Evolutionary conservation across 2,113 vertebrate genomes (phyloP).

Genomic region (Bufo bufo): DNA sequence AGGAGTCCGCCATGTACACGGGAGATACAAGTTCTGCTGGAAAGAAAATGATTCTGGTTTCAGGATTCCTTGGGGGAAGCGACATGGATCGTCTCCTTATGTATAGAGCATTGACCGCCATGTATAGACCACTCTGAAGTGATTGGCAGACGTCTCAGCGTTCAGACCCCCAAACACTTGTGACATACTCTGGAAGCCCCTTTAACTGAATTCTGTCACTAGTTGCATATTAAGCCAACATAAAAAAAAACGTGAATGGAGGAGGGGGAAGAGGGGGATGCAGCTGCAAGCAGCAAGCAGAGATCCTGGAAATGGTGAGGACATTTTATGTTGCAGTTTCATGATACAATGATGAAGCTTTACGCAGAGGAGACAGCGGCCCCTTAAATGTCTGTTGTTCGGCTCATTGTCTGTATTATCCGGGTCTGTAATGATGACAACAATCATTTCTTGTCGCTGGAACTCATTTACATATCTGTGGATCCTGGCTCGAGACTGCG

Average conservation of each 20-base stretch:
- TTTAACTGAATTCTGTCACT: too few relatives aligned
- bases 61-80: neutral
- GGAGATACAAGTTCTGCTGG: neutral
- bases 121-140: too few relatives aligned
- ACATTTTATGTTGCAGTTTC: neutral
- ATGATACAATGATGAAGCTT: neutral
- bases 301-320: neutral
- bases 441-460: neutral
- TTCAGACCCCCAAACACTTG: too few relatives aligned
- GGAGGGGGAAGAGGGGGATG: too few relatives aligned
- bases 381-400: too few relatives aligned
- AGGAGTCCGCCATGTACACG: neutral
- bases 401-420: too few relatives aligned
- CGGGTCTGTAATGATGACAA: neutral
- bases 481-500: neutral
- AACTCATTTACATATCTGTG: conserved; percentile 8
- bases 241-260: too few relatives aligned
- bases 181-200: too few relatives aligned
- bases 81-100: neutral
- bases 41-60: neutral
- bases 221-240: too few relatives aligned
- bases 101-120: too few relatives aligned
- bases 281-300: neutral
- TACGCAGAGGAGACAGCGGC: neutral
- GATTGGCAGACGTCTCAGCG: too few relatives aligned